Base-by-base conservation (phyloP, 2,797 vertebrate species). In the Poeciliopsis presidionis region DNA sequence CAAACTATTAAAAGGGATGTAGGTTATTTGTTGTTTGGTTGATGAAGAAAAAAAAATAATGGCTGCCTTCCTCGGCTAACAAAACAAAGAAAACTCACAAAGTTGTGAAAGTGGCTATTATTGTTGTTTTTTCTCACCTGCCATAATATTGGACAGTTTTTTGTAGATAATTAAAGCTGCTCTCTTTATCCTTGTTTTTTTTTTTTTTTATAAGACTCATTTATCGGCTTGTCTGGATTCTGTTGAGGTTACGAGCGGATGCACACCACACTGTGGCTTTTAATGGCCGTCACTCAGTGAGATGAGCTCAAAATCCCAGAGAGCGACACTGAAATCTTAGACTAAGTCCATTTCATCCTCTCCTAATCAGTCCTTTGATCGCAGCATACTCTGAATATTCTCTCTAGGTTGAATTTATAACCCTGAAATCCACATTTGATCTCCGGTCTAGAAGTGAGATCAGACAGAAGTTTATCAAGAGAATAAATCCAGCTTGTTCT, bases 371-470 rank as follows among this genome's bases (percentile, higher is more conserved):
- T 76, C 51, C 18, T 18, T 53, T 69, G 65, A 81, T 81, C 79
- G 71, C 71, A 55, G 67, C 36, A n/a, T 74, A 28, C 41, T 28
- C 46, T 59, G 43, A 61, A 45, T 74, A 53, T 75, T 87, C 30
- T 69, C 78, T 84, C 57, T 13, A 65, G 77, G 81, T 82, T 51
- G 71, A 72, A 57, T 36, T 55, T 28, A 13, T 63, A 65, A 78
- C 28, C 39, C 61, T 72, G 33, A 77, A 77, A 77, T 2, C 2
- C 22, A 8, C 1, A 25, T 77, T 75, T 76, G 45, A 63, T 73
- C 84, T 82, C 78, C 39, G 69, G 69, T 13, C 47, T 43, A 57
- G 69, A 82, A 87, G 84, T 82, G 3, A 81, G 81, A 90, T 90
- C 77, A 89, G 51, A 70, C 78, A 25, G 8, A 76, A 57, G 46